These are phyloP conservation scores for Thripadectes ignobilis DNA, from an alignment of 2,797 vertebrate species.

Conservation along the genomic window DNA sequence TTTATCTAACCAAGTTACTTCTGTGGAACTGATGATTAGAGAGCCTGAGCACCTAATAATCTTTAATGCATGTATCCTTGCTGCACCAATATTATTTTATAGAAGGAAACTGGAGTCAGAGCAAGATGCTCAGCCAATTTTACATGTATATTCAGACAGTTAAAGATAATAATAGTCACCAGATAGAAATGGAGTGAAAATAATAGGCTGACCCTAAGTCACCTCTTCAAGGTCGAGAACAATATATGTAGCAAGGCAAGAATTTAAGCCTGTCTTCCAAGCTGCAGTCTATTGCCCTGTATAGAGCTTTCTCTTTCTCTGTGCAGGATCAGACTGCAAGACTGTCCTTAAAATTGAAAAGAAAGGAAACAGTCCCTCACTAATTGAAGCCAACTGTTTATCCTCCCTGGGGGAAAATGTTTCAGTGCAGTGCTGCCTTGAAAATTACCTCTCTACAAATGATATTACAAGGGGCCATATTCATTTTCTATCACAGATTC, in stretches of 20 bases:
- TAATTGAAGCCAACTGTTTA: conserved; percentile 67
- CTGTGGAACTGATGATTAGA: conserved; percentile 44
- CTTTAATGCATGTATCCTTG: background rate
- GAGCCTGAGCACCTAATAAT: conserved; percentile 36
- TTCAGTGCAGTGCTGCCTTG: conserved; percentile 48
- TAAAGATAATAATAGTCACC: conserved; percentile 6
- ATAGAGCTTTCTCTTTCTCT: background rate
- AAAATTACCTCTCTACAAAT: conserved; percentile 59
- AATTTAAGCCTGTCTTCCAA: background rate
- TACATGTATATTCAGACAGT: background rate
- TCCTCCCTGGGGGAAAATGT: conserved; percentile 43
- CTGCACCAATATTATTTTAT: background rate
- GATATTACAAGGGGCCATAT: conserved; percentile 43
- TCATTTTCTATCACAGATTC: conserved; percentile 34
- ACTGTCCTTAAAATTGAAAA: conserved; percentile 46
- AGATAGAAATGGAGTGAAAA: background rate
- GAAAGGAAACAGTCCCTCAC: conserved; percentile 44
- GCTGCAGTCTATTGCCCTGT: background rate
- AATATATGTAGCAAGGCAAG: background rate
- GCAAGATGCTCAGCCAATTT: background rate
- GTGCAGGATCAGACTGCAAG: conserved; percentile 12
- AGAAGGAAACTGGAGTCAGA: background rate
- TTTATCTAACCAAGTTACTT: conserved; percentile 51
- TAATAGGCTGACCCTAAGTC: background rate
- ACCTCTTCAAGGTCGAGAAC: background rate